Evolutionary conservation across 2,113 vertebrate species (phyloP).

Genomic region (Leuciscus idus): DNA sequence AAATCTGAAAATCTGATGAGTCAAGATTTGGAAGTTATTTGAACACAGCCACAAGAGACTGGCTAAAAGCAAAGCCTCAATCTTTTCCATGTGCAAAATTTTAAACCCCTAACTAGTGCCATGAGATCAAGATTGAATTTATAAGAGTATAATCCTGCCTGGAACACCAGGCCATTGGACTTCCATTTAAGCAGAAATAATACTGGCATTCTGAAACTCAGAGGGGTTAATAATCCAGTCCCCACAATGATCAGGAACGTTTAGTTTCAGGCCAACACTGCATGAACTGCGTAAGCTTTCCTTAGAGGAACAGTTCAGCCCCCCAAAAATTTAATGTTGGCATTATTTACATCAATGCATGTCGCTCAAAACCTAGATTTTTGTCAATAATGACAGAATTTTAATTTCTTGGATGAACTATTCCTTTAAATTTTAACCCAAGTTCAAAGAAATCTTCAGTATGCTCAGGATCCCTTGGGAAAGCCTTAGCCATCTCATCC

Average conservation of each 20-base stretch:
- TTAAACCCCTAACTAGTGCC: conserved; percentile 10
- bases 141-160: conserved; percentile 7
- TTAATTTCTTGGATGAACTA: neutral
- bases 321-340: too few species aligned
- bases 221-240: conserved; percentile 18
- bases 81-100: conserved; percentile 6
- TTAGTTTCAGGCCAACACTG: neutral
- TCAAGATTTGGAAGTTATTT: conserved; percentile 28
- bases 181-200: conserved; percentile 1
- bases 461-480: neutral
- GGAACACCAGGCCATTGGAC: neutral
- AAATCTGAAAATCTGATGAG: conserved; percentile 29
- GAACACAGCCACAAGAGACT: conserved; percentile 13
- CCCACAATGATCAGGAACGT: neutral
- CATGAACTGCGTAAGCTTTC: neutral
- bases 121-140: conserved; percentile 2
- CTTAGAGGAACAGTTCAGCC: neutral
- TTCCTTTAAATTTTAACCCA: neutral
- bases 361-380: too few species aligned
- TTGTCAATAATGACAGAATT: neutral
- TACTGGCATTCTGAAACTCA: neutral
- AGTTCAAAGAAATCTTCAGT: neutral
- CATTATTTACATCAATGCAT: neutral
- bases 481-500: conserved; percentile 25
- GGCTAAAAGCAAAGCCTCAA: conserved; percentile 10